These are phyloP conservation scores for Hirundo rustica DNA, from an alignment of 2,797 vertebrate species.

Conservation along the genomic window DNA sequence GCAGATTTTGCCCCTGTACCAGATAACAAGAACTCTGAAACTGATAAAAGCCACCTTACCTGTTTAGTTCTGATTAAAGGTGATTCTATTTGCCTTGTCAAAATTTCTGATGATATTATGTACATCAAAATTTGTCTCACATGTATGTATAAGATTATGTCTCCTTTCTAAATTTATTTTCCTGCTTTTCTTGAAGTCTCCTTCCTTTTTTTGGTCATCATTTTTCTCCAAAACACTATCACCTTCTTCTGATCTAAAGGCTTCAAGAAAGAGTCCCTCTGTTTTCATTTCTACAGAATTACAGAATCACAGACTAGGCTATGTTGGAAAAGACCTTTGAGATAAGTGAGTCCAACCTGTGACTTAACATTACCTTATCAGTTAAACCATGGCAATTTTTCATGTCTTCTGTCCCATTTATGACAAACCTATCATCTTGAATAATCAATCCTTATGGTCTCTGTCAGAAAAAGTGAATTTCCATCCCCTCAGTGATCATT, in stretches of 20 bases:
- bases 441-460: not conserved
- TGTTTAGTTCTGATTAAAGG: not conserved
- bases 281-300: not conserved
- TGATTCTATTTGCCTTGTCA: not conserved
- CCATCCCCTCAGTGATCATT: not conserved
- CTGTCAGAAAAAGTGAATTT: not conserved
- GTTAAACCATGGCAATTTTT: not conserved
- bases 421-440: not conserved
- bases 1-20: not conserved
- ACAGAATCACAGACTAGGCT: not conserved
- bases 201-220: not conserved
- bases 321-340: not conserved
- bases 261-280: not conserved
- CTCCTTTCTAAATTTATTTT: not conserved
- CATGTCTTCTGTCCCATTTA: not conserved
- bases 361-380: not conserved
- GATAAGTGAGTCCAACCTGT: not conserved
- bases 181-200: not conserved
- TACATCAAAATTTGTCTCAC: not conserved
- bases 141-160: not conserved
- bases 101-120: not conserved
- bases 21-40: not conserved
- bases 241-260: not conserved
- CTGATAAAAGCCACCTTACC: accelerated
- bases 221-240: not conserved